A percentile compares a stretch with the other conserved stretches of the same genome.
Conservation (phyloP, 2,113 vertebrate species). For the Buteo buteo region DNA sequence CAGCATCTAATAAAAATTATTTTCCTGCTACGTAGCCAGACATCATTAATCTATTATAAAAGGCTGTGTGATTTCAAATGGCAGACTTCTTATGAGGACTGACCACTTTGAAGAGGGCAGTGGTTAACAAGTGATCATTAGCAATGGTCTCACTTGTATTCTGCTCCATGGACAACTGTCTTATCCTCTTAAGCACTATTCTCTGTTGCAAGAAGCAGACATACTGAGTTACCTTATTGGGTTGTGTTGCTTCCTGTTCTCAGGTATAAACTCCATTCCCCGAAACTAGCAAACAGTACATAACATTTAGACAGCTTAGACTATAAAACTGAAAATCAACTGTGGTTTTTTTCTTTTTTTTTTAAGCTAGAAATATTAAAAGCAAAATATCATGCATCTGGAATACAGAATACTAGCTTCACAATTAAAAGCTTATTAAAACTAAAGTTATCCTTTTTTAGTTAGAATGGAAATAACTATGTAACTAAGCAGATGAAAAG, state of each 20-base stretch:
- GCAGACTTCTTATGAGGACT: not conserved
- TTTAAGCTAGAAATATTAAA: not conserved
- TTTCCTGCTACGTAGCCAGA: not conserved
- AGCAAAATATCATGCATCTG: not conserved
- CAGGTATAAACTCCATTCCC: not conserved
- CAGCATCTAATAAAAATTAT: not conserved
- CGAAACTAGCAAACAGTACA: not conserved
- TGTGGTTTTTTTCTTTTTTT: not conserved
- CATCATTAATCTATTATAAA: not conserved
- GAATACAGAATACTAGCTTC: not conserved
- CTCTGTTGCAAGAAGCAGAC: not conserved
- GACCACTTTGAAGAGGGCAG: not conserved
- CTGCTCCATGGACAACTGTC: not conserved
- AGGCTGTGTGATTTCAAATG: not conserved
- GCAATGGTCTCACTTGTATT: not conserved
- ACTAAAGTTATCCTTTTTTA: not conserved
- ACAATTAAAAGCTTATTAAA: not conserved
- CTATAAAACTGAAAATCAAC: not conserved
- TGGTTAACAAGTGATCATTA: not conserved
- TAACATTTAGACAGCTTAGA: not conserved
- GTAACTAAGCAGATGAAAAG: not conserved
- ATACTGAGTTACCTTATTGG: not conserved
- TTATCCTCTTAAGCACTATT: not conserved
- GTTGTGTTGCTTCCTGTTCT: not conserved
- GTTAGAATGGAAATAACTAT: not conserved